Evolutionary conservation across 2,113 vertebrate genomes (phyloP).

Genomic region (Gadus macrocephalus): DNA sequence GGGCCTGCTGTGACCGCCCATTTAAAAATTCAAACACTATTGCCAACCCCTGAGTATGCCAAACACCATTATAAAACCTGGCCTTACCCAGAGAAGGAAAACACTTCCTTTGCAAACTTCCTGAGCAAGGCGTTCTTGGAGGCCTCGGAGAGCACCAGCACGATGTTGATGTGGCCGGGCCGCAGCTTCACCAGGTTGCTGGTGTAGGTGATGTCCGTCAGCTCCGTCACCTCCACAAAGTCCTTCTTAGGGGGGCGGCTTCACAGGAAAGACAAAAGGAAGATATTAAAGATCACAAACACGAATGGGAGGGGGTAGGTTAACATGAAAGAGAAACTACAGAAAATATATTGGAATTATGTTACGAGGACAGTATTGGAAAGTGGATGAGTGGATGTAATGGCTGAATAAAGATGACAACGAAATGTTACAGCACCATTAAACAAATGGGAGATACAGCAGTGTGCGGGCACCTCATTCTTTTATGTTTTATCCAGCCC

Average conservation of each 20-base stretch:
- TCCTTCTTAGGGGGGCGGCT: constrained; percentile 85
- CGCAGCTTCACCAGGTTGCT: constrained; percentile 89
- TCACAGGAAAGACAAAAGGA: neutral
- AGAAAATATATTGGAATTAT: no score
- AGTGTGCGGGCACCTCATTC: no score
- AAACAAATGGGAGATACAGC: no score
- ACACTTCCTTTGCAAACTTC: constrained; percentile 90
- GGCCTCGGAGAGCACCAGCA: constrained; percentile 84
- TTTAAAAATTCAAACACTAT: neutral
- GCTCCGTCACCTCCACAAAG: constrained; percentile 91
- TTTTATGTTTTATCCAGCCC: no score
- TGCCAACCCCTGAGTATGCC: neutral
- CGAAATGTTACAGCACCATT: no score
- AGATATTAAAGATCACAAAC: no score
- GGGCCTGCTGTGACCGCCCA: neutral
- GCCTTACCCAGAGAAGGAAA: constrained; percentile 86
- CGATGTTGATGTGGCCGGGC: constrained; percentile 89
- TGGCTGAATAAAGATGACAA: no score
- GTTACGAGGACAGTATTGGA: no score
- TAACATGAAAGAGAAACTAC: no score
- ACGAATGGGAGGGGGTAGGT: no score
- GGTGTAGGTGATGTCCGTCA: constrained; percentile 88
- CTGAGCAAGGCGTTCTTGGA: constrained; percentile 85
- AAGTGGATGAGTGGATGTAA: no score
- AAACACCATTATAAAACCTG: neutral